These are phyloP conservation scores for Nyctalus aviator DNA, from an alignment of 2,797 vertebrate species.

Conservation along the genomic window DNA sequence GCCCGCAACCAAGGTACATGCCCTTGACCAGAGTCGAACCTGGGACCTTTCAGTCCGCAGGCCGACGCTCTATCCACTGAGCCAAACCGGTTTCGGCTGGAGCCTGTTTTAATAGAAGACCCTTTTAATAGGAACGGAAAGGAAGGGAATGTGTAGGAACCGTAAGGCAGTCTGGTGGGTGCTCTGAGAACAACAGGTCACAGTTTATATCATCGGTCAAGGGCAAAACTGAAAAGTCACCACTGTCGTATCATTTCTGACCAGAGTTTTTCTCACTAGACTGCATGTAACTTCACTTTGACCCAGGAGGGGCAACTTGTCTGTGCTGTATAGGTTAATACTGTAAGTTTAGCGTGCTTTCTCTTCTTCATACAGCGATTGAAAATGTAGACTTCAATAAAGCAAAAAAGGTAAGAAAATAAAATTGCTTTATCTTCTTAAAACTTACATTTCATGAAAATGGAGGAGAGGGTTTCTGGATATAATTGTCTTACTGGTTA, in stretches of 20 bases:
- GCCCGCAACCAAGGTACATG: too few relatives aligned
- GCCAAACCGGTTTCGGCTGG: neutral
- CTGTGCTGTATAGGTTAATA: neutral
- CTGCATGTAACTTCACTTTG: neutral
- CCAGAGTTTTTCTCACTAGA: neutral
- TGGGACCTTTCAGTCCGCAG: too few relatives aligned
- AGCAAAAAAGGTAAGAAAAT: slow-evolving; percentile 91
- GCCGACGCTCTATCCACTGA: too few relatives aligned
- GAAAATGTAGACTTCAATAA: slow-evolving; percentile 89
- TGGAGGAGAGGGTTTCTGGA: neutral
- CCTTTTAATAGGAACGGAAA: too few relatives aligned
- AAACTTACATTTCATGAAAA: slow-evolving; percentile 9
- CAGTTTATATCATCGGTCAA: neutral
- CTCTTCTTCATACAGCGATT: slow-evolving; percentile 88
- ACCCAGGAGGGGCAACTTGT: neutral
- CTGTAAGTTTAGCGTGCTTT: neutral
- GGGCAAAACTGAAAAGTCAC: neutral
- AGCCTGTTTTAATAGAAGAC: neutral
- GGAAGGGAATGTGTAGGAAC: too few relatives aligned
- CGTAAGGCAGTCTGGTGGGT: accelerated
- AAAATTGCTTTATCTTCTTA: slow-evolving; percentile 12
- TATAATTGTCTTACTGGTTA: neutral
- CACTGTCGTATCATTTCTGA: neutral
- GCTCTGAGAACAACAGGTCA: accelerated
- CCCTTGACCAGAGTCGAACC: too few relatives aligned